Base-by-base conservation (phyloP, 1,140 invertebrate species). In the Lepidurus apus region DNA sequence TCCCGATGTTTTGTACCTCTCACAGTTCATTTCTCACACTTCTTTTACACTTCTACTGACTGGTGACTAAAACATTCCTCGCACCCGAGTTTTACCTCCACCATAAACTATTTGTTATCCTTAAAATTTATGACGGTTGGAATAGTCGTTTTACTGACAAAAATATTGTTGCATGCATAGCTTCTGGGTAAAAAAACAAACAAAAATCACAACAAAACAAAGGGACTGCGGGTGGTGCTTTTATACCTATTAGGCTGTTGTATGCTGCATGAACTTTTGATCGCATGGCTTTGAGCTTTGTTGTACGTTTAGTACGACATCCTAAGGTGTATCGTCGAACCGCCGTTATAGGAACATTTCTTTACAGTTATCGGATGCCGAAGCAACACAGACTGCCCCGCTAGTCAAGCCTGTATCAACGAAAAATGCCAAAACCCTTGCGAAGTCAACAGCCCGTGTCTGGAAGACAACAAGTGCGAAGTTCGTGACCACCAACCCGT, bases 391-490 rank as follows among this genome's bases (percentile, higher is more conserved):
- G 90, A 93, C 79, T 96, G 94, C 84, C 88, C 91, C 9, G 83
- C 86, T 10, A 89, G 91, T 81, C 88, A 93, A 85, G 91, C 93
- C 65, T 96, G 95, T 83, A 87, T 93, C 79, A 89, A 91, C 83
- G 88, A 90, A 7, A 88, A 91, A 78, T 96, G 94, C 82, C 86
- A 90, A 47, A 93, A 93, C 84, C 92, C 91, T 13, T 93, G 92
- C 83, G 86, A 78, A 43, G 77, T 77, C 24, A 79, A 78, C 75
- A 75, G 78, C 78, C 77, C 83, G 11, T 84, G 84, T 74, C 75
- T 81, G 26, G 79, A 76, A 6, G 79, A 79, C 42, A 87, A 93
- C 79, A 90, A 92, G 74, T 95, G 93, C 83, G 90, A 90, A 81
- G 92, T 94, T 34, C 86, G 92, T 81, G 86, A 92, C 82, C 93